A percentile compares a stretch with the other conserved stretches of the same genome.
These are phyloP conservation scores for Hydroisotoma schaefferi DNA, from an alignment of 2,888 invertebrate species.

Conservation along the genomic window DNA sequence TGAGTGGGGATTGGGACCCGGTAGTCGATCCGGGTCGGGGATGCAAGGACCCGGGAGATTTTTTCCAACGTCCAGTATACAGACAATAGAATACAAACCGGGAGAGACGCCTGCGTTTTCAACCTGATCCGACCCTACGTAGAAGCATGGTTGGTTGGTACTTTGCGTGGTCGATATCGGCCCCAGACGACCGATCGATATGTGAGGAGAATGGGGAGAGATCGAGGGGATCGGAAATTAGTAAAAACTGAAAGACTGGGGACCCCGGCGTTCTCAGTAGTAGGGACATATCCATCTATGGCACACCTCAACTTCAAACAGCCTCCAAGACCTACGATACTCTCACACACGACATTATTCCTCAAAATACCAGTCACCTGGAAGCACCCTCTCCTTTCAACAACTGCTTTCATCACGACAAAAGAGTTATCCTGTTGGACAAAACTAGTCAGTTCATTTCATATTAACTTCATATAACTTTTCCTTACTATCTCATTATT, in stretches of 20 bases:
- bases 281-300: conserved; percentile 19
- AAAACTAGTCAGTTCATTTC: too few relatives aligned
- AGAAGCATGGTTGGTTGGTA: background rate
- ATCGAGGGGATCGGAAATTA: conserved; percentile 6
- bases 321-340: conserved; percentile 5
- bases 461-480: too few relatives aligned
- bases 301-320: conserved; percentile 31
- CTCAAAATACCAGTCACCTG: conserved; percentile 42
- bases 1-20: too few relatives aligned
- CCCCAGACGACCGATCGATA: conserved; percentile 25
- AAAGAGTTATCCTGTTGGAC: too few relatives aligned
- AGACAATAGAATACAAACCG: too few relatives aligned
- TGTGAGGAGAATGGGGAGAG: conserved; percentile 19
- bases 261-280: conserved; percentile 9
- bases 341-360: conserved; percentile 22
- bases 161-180: conserved; percentile 1
- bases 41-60: conserved; percentile 5
- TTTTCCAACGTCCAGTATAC: too few relatives aligned
- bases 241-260: background rate
- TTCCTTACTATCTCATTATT: too few relatives aligned
- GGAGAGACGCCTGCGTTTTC: conserved; percentile 5
- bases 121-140: background rate
- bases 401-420: conserved; percentile 28
- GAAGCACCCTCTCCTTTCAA: conserved; percentile 36
- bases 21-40: background rate